Evolutionary conservation across 1,140 invertebrate species (phyloP), one percentile per base, ranked within the genome.

Genomic region (Drosophila parvula): DNA sequence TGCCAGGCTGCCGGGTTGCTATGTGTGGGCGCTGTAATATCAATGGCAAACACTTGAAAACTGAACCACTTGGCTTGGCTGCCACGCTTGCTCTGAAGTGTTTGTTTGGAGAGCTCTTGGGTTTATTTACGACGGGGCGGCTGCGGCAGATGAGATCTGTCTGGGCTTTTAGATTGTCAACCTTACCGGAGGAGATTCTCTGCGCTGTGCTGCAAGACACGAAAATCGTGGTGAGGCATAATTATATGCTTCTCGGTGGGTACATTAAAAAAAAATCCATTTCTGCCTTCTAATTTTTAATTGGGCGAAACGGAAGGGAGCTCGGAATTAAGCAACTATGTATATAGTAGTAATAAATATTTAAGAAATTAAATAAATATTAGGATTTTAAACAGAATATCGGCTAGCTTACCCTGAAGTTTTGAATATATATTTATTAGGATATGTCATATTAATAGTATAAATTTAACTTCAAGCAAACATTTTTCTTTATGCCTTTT

Each of bases 11-110:
- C 57, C 9, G 0, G 47, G 47, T 22, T 40, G 69, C 50, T 57
- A 36, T 60, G 45, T 75, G 71, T 75, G 51, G 73, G 73, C 71
- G 71, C 71, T 47, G 53, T 76, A 76, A 76, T 83, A 79, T 83
- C 80, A 83, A 79, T 83, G 77, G 59, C 81, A 84, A 79, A 73
- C 67, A 83, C 81, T 84, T 64, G 64, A 78, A 77, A 78, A 60
- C 67, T 74, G 79, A 81, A 81, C 60, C 60, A 75, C 56, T 81
- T 81, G 64, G 78, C 79, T 81, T 60, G 69, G 69, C 80, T 73
- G 76, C 73, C 80, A 73, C 81, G 56, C 71, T 71, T 58, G 63
- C 67, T 73, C 58, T 84, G 60, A 79, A 84, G 77, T 84, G 77
- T 77, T 79, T 75, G 47, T 65, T 83, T 79, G 56, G 51, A 79